Conservation (phyloP, 2,888 invertebrate species). For the Diabrotica balteata region DNA sequence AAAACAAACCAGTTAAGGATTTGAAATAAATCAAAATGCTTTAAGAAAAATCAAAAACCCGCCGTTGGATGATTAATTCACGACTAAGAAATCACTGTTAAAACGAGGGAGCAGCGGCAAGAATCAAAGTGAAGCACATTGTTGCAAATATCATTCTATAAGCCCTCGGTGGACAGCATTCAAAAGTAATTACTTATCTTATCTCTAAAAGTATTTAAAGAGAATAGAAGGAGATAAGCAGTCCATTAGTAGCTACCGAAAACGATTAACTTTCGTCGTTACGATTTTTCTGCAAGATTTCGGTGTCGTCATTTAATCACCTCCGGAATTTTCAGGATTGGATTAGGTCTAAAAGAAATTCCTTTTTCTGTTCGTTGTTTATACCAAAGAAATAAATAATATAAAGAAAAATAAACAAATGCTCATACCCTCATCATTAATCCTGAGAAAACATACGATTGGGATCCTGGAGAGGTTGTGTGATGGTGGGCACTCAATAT, state of each 20-base stretch:
- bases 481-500: too few relatives aligned
- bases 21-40: too few relatives aligned
- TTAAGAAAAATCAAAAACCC: too few relatives aligned
- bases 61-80: too few relatives aligned
- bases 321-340: constrained; percentile 47
- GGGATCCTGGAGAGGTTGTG: too few relatives aligned
- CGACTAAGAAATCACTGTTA: too few relatives aligned
- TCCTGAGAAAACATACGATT: too few relatives aligned
- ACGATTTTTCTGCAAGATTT: constrained; percentile 36
- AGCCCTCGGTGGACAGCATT: constrained; percentile 28
- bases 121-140: constrained; percentile 10
- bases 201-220: constrained; percentile 33
- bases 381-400: too few relatives aligned
- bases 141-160: constrained; percentile 27
- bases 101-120: background rate
- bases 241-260: constrained; percentile 39
- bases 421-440: too few relatives aligned
- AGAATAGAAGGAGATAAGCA: constrained; percentile 36
- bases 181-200: constrained; percentile 35
- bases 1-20: too few relatives aligned
- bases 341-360: constrained; percentile 47
- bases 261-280: constrained; percentile 35
- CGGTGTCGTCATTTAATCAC: constrained; percentile 22
- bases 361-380: too few relatives aligned
- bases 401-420: too few relatives aligned